A percentile compares a stretch with the other conserved stretches of the same genome.
Conservation (phyloP, 2,888 invertebrate species). For the Phoronis australis region DNA sequence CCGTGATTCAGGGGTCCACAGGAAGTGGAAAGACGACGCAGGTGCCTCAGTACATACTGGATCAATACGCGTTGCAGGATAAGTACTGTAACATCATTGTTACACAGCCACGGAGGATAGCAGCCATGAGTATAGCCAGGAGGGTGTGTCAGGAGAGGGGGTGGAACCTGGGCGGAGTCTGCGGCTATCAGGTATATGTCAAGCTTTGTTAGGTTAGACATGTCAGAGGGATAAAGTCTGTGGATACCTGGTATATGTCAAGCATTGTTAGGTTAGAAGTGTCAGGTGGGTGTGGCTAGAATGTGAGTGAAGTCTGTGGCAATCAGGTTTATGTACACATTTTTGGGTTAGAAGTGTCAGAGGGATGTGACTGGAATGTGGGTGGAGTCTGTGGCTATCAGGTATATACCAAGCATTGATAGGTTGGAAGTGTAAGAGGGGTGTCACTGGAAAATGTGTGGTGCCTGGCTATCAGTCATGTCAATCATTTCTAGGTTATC, state of each 20-base stretch:
- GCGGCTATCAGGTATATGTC: constrained; percentile 75
- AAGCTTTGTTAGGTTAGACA: too few relatives aligned
- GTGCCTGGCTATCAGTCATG: too few relatives aligned
- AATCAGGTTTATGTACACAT: too few relatives aligned
- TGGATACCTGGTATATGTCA: too few relatives aligned
- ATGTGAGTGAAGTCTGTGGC: too few relatives aligned
- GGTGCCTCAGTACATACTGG: constrained; percentile 83
- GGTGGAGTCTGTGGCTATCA: constrained; percentile 85
- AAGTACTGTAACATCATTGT: constrained; percentile 74
- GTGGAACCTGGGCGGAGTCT: constrained; percentile 75
- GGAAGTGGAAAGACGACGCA: constrained; percentile 95
- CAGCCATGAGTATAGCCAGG: constrained; percentile 82
- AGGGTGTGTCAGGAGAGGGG: constrained; percentile 77
- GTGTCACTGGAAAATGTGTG: too few relatives aligned
- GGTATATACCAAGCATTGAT: constrained; percentile 59
- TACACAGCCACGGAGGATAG: constrained; percentile 89
- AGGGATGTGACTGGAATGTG: constrained; percentile 75
- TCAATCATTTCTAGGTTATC: too few relatives aligned
- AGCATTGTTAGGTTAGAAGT: too few relatives aligned
- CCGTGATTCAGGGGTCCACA: constrained; percentile 85
- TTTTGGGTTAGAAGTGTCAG: too few relatives aligned
- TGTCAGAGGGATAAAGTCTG: too few relatives aligned
- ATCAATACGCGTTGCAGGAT: constrained; percentile 63
- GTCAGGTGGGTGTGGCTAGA: too few relatives aligned
- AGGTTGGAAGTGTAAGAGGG: too few relatives aligned